Evolutionary conservation across 2,888 invertebrate species (phyloP).

Genomic region (Bimastos eiseni): DNA sequence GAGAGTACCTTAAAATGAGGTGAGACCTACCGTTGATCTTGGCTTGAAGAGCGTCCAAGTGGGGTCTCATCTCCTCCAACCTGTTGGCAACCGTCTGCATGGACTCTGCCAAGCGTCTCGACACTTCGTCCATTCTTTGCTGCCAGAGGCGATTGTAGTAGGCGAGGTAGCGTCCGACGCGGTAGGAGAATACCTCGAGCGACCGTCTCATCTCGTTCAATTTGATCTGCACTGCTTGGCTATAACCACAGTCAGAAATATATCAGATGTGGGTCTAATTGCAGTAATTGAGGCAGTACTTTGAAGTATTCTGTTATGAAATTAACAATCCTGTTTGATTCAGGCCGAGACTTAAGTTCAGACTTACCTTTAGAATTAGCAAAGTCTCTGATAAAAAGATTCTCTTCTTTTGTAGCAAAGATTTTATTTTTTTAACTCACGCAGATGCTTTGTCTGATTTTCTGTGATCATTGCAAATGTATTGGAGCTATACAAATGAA

Average conservation of each 20-base stretch:
- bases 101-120: not conserved
- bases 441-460: too few relatives aligned
- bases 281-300: not conserved
- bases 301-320: not conserved
- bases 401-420: too few relatives aligned
- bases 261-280: not conserved
- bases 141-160: conserved; percentile 7
- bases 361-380: not conserved
- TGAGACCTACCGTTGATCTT: not conserved
- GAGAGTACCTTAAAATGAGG: not conserved
- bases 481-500: not conserved
- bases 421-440: too few relatives aligned
- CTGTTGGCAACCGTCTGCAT: not conserved
- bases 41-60: not conserved
- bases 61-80: not conserved
- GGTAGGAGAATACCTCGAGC: not conserved
- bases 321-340: not conserved
- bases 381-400: not conserved
- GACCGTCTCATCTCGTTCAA: not conserved
- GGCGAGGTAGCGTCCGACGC: not conserved
- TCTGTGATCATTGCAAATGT: not conserved
- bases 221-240: not conserved
- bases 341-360: too few relatives aligned
- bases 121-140: conserved; percentile 16
- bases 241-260: too few relatives aligned